Conservation (phyloP, 2,888 invertebrate species). For the Agrochola macilenta region DNA sequence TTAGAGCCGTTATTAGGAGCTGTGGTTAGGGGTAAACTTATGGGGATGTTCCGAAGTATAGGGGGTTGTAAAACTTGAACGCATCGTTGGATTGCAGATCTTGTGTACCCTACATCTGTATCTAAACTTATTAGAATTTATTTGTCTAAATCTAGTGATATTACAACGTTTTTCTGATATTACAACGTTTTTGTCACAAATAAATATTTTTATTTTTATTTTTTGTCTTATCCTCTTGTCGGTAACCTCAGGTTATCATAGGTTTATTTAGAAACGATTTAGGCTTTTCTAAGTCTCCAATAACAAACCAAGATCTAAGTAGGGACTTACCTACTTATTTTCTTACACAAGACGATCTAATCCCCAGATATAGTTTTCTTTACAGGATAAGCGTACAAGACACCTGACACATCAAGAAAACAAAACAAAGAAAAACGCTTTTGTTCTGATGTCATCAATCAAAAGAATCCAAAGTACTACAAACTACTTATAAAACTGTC, state of each 20-base stretch:
- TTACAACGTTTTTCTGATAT: too few relatives aligned
- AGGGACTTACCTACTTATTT: neutral
- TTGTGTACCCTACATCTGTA: constrained; percentile 17
- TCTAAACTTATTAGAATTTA: neutral
- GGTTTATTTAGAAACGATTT: neutral
- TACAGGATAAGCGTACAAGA: neutral
- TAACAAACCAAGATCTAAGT: neutral
- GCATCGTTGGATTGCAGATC: constrained; percentile 52
- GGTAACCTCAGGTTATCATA: neutral
- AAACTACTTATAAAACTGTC: neutral
- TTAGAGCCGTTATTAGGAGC: constrained; percentile 73
- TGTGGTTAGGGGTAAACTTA: constrained; percentile 70
- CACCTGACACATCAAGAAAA: too few relatives aligned
- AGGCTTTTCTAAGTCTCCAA: neutral
- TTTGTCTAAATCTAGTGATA: neutral
- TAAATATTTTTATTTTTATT: too few relatives aligned
- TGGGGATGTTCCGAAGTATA: constrained; percentile 67
- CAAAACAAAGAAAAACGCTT: neutral
- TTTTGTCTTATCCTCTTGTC: neutral
- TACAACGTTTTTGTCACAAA: too few relatives aligned
- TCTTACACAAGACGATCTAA: neutral
- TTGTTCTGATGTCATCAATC: neutral
- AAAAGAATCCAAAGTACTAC: neutral
- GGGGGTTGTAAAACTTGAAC: constrained; percentile 59
- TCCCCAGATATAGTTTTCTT: neutral